Evolutionary conservation across 2,113 vertebrate species (phyloP).

Genomic region (Myrmecophaga tridactyla): DNA sequence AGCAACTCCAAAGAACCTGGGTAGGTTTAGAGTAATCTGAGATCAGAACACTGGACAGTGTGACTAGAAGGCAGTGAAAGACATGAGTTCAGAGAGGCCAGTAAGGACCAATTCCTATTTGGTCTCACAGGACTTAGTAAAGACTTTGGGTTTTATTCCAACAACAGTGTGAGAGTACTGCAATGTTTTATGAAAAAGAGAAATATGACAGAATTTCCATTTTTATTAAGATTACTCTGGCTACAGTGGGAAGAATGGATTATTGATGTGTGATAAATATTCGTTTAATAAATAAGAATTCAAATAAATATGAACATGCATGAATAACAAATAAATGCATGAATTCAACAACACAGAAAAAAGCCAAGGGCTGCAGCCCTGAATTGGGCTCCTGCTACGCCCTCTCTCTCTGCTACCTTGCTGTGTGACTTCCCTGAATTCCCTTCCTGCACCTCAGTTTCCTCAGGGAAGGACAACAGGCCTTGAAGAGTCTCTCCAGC

Average conservation of each 20-base stretch:
- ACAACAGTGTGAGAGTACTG: not conserved
- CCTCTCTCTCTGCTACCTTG: not conserved
- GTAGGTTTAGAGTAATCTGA: not conserved
- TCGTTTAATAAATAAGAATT: not conserved
- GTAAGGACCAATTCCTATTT: not conserved
- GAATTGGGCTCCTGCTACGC: not conserved
- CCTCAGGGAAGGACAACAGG: not conserved
- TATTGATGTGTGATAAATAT: not conserved
- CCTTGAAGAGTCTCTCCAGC: not conserved
- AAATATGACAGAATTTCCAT: not conserved
- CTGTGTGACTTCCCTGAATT: not conserved
- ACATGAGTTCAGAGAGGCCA: not conserved
- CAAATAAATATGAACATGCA: not conserved
- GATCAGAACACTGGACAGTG: not conserved
- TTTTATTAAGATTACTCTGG: not conserved
- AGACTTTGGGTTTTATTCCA: not conserved
- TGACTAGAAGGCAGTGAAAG: not conserved
- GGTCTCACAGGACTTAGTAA: not conserved
- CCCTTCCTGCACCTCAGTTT: not conserved
- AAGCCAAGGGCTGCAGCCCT: not conserved
- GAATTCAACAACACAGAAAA: not conserved
- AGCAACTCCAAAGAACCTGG: not conserved
- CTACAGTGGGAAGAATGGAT: not conserved
- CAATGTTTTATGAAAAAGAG: not conserved
- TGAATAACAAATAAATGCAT: not conserved